Conservation (phyloP, 2,888 invertebrate species). For the Diplazon laetatorius region DNA sequence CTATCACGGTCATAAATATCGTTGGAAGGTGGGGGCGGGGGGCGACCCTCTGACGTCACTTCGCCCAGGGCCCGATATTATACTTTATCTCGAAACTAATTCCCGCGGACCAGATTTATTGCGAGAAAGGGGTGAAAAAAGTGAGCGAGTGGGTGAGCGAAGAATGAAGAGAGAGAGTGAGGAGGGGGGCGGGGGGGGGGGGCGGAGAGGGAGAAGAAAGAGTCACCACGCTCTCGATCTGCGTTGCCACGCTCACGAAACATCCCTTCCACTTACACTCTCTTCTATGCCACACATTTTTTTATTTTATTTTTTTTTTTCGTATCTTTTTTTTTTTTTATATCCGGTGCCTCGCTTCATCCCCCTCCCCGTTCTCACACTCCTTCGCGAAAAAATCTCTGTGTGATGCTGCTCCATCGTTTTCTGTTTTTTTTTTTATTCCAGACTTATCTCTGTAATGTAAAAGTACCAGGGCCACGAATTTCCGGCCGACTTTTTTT, state of each 20-base stretch:
- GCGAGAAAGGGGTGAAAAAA: slow-evolving; percentile 81
- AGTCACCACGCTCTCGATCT: slow-evolving; percentile 53
- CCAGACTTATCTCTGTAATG: slow-evolving; percentile 80
- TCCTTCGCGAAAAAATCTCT: slow-evolving; percentile 25
- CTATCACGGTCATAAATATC: slow-evolving; percentile 82
- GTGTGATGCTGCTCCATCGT: slow-evolving; percentile 8
- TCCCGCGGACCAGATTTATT: slow-evolving; percentile 82
- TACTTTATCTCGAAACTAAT: slow-evolving; percentile 83
- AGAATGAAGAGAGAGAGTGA: slow-evolving; percentile 11
- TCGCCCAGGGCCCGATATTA: slow-evolving; percentile 82
- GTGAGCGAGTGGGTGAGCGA: slow-evolving; percentile 25
- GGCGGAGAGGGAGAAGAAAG: slow-evolving; percentile 11
- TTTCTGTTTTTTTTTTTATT: slow-evolving; percentile 49
- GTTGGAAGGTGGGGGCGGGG: too few relatives aligned
- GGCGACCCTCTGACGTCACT: slow-evolving; percentile 81
- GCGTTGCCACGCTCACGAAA: slow-evolving; percentile 41
- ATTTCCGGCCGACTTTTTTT: slow-evolving; percentile 18
- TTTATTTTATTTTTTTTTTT: too few relatives aligned
- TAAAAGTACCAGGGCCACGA: slow-evolving; percentile 72
- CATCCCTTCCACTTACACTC: slow-evolving; percentile 37
- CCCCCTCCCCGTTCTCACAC: slow-evolving; percentile 30
- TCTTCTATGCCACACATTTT: slow-evolving; percentile 45
- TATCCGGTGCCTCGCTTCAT: slow-evolving; percentile 50
- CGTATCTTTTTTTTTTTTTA: too few relatives aligned
- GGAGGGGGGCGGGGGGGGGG: slow-evolving; percentile 2